Evolutionary conservation across 64 coral and sea anemone species (phyloP).

Genomic region (Montipora efflorescens): DNA sequence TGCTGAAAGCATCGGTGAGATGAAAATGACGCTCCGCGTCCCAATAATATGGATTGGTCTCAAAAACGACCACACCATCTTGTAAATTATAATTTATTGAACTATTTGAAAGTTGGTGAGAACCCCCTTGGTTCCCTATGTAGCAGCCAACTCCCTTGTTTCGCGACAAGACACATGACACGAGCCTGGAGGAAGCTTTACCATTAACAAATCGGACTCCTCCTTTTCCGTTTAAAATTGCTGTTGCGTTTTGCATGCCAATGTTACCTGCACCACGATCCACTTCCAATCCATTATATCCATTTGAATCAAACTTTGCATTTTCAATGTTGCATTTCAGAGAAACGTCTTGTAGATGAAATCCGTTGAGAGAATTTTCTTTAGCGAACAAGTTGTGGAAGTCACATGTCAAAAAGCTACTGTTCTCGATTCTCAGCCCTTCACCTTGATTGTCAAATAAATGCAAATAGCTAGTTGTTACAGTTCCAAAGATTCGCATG

Average conservation of each 20-base stretch:
- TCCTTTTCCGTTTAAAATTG: slow-evolving; percentile 19
- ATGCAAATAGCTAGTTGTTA: not conserved
- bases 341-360: slow-evolving; percentile 3
- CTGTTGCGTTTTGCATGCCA: not conserved
- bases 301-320: slow-evolving; percentile 30
- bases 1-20: not conserved
- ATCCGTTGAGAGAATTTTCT: slow-evolving; percentile 45
- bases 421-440: slow-evolving; percentile 20
- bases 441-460: slow-evolving; percentile 46
- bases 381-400: not conserved
- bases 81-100: not conserved
- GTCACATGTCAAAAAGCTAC: slow-evolving; percentile 31
- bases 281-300: slow-evolving; percentile 16
- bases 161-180: slow-evolving; percentile 13
- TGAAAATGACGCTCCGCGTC: not conserved
- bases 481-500: slow-evolving; percentile 12
- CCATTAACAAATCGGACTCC: slow-evolving; percentile 59
- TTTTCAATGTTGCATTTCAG: slow-evolving; percentile 39
- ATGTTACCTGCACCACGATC: slow-evolving; percentile 36
- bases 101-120: slow-evolving; percentile 42
- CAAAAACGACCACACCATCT: slow-evolving; percentile 42
- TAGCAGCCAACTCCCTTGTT: slow-evolving; percentile 56
- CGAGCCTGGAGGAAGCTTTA: not conserved
- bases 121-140: slow-evolving; percentile 59
- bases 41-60: too few species aligned